A percentile compares a stretch with the other conserved stretches of the same genome.
Conservation (phyloP, 2,797 vertebrate species). For the Lepus oiostolus region DNA sequence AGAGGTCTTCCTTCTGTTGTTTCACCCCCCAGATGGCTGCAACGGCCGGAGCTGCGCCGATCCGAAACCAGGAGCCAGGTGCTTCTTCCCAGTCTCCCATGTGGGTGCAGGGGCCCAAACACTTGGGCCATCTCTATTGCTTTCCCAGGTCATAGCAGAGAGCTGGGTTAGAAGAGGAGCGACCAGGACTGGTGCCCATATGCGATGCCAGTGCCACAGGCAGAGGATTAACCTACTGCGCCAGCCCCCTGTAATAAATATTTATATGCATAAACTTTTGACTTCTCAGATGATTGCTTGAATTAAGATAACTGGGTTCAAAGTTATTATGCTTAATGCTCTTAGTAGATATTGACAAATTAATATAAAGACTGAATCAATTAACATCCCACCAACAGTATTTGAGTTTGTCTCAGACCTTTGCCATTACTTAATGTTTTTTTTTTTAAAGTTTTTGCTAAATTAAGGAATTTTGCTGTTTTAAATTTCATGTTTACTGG, state of each 20-base stretch:
- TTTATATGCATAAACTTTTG: neutral
- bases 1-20: too few relatives aligned
- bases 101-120: too few relatives aligned
- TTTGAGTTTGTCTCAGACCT: neutral
- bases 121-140: too few relatives aligned
- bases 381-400: neutral
- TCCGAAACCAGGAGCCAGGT: too few relatives aligned
- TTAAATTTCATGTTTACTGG: neutral
- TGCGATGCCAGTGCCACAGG: too few relatives aligned
- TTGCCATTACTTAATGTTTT: neutral
- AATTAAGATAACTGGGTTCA: neutral
- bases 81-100: too few relatives aligned
- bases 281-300: neutral
- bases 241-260: neutral
- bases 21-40: too few relatives aligned
- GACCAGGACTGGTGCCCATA: too few relatives aligned
- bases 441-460: neutral
- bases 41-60: too few relatives aligned
- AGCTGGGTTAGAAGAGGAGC: too few relatives aligned
- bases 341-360: constrained; percentile 11
- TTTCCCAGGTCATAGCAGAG: too few relatives aligned
- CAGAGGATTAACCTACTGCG: too few relatives aligned
- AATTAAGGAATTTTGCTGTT: neutral
- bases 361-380: neutral
- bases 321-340: neutral